Conservation (phyloP, 1,140 invertebrate genomes). For the Aphaenogaster rudis region DNA sequence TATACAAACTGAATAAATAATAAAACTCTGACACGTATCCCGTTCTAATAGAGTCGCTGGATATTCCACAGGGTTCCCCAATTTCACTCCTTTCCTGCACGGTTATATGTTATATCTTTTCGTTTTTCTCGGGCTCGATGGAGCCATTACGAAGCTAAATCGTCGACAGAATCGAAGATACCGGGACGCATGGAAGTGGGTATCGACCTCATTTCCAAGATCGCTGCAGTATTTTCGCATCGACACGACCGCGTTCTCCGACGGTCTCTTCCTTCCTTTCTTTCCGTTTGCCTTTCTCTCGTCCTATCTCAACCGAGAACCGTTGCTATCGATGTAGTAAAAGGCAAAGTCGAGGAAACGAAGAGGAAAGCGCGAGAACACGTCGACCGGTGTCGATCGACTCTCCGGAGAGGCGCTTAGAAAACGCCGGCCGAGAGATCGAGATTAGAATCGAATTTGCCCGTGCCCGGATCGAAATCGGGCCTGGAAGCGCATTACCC, state of each 20-base stretch:
- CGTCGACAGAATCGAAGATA: slow-evolving; percentile 63
- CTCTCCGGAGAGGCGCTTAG: slow-evolving; percentile 32
- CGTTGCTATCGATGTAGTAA: slow-evolving; percentile 4
- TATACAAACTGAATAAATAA: slow-evolving; percentile 50
- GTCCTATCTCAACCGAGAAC: not conserved
- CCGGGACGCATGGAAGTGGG: slow-evolving; percentile 56
- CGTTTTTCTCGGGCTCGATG: slow-evolving; percentile 21
- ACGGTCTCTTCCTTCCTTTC: not conserved
- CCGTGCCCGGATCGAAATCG: not conserved
- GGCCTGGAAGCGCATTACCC: not conserved
- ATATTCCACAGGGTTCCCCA: slow-evolving; percentile 22
- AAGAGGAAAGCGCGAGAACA: slow-evolving; percentile 18
- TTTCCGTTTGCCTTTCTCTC: not conserved
- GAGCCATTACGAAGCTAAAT: slow-evolving; percentile 63
- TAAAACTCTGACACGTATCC: slow-evolving; percentile 25
- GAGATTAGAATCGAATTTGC: slow-evolving; percentile 70
- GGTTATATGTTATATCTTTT: slow-evolving; percentile 63
- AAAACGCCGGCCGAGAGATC: slow-evolving; percentile 37
- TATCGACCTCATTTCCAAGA: slow-evolving; percentile 68
- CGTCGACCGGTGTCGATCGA: slow-evolving; percentile 44
- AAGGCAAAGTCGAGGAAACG: slow-evolving; percentile 5
- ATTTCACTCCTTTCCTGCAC: slow-evolving; percentile 54
- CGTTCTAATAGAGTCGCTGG: slow-evolving; percentile 42
- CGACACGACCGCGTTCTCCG: slow-evolving; percentile 37
- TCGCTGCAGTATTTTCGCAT: slow-evolving; percentile 72